Conservation (phyloP, 2,797 vertebrate genomes). For the Schizopygopsis malacanthus region DNA sequence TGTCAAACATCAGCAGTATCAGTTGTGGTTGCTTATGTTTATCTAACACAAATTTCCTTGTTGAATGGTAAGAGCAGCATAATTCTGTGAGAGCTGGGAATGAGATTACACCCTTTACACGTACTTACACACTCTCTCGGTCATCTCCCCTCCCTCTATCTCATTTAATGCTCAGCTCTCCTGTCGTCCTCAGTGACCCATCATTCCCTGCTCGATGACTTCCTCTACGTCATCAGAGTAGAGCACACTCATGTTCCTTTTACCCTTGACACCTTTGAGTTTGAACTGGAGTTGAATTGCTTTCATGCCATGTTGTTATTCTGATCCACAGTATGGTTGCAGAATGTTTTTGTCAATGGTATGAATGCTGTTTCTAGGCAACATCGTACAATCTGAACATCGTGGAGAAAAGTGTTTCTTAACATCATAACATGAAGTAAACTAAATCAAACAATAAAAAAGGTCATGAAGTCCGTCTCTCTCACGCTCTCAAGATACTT, state of each 20-base stretch:
- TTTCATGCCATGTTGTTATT: background rate
- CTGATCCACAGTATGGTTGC: background rate
- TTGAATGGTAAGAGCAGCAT: background rate
- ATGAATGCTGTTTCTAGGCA: background rate
- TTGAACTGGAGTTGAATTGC: background rate
- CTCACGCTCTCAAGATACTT: too few relatives aligned
- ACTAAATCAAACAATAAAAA: background rate
- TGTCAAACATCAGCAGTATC: background rate
- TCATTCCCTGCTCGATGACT: background rate
- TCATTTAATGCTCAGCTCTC: background rate
- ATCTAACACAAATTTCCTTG: background rate
- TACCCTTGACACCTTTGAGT: background rate
- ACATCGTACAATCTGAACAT: background rate
- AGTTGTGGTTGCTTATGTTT: background rate
- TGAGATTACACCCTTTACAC: constrained; percentile 10
- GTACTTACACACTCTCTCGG: background rate
- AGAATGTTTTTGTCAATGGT: background rate
- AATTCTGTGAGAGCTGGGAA: background rate
- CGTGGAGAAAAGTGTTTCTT: background rate
- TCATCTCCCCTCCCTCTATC: background rate
- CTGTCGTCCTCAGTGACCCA: background rate
- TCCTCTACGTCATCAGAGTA: background rate
- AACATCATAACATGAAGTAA: background rate
- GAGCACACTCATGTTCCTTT: background rate
- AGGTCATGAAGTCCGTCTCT: too few relatives aligned